Evolutionary conservation across 2,797 vertebrate genomes (phyloP), one percentile per base, ranked within the genome.

Genomic region (Eospalax fontanierii): DNA sequence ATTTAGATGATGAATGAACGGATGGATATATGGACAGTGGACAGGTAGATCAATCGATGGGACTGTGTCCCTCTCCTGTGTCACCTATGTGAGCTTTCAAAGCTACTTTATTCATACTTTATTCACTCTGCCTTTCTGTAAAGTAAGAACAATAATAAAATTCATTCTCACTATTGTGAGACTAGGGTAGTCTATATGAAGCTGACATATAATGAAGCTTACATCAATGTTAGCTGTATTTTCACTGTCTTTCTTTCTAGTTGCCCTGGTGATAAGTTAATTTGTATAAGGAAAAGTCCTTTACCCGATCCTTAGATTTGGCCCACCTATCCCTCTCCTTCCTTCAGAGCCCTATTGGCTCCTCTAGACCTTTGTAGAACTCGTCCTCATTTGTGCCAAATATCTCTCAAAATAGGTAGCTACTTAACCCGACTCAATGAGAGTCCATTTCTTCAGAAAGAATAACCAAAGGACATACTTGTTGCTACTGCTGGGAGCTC

Each of bases 331-430:
- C 12, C 50, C 30, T 10, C 9, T 80, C 61, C 19, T 80, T 76
- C 82, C 33, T 86, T 40, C 63, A 89, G 33, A 70, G 35, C 30
- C 38, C 28, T 79, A 1, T 61, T 50, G 35, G 16, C 21, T 79
- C 43, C n/a, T 89, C 9, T 46, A 28, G 9, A 35, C 24, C 33
- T 90, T 57, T 65, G 24, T 18, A 54, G 66, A 82, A 70, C 33
- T 87, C 30, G 74, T 35, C 50, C 92, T 89, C 40, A 35, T 94
- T 70, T 89, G 33, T 89, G 79, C 38, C 57, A n/a, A 86, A 35
- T 19, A 57, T 1, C 0, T 54, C 71, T 79, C 50, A 38, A 12
- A 76, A 75, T 61, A 12, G 9, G 81, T 91, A 16, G 22, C 3
- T 65, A 26, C 73, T 96, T 2, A 35, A n/a, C 80, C 38, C 0